These are phyloP conservation scores for Uropsilus gracilis DNA, from an alignment of 2,113 vertebrate species.

Conservation along the genomic window DNA sequence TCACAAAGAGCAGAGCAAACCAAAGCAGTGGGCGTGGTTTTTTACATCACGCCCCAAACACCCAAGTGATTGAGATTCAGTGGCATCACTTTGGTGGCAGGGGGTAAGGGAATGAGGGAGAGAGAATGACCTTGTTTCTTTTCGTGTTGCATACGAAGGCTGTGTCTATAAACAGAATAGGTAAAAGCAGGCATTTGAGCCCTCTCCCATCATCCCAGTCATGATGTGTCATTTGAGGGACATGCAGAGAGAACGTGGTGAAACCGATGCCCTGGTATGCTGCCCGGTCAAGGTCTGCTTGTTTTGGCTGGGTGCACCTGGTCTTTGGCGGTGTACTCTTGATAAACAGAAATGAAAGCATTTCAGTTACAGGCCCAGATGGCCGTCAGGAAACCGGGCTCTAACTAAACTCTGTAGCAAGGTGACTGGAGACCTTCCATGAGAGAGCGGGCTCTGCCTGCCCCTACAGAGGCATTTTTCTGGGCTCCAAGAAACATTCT, in stretches of 20 bases:
- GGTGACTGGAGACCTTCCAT: slow-evolving; percentile 32
- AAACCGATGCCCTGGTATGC: neutral
- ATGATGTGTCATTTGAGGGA: neutral
- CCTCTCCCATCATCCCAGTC: neutral
- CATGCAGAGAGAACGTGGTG: slow-evolving; percentile 13
- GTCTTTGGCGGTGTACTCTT: slow-evolving; percentile 15
- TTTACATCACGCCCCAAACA: neutral
- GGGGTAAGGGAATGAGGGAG: neutral
- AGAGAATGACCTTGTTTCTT: neutral
- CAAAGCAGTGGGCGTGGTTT: neutral
- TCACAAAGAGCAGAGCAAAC: neutral
- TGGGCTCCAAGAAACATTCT: slow-evolving; percentile 25
- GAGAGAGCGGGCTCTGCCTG: neutral
- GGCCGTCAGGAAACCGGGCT: neutral
- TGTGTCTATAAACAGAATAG: neutral
- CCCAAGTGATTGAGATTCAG: neutral
- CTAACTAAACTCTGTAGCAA: neutral
- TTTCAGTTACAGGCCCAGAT: neutral
- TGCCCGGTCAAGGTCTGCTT: slow-evolving; percentile 55
- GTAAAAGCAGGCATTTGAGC: neutral
- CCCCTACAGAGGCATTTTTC: neutral
- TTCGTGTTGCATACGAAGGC: neutral
- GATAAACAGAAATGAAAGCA: slow-evolving; percentile 18
- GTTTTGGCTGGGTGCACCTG: neutral
- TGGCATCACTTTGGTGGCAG: neutral